Percentiles rank a stretch among this genome's conserved stretches.
Evolutionary conservation across 2,888 invertebrate species (phyloP).

Genomic region (Homarus gammarus): DNA sequence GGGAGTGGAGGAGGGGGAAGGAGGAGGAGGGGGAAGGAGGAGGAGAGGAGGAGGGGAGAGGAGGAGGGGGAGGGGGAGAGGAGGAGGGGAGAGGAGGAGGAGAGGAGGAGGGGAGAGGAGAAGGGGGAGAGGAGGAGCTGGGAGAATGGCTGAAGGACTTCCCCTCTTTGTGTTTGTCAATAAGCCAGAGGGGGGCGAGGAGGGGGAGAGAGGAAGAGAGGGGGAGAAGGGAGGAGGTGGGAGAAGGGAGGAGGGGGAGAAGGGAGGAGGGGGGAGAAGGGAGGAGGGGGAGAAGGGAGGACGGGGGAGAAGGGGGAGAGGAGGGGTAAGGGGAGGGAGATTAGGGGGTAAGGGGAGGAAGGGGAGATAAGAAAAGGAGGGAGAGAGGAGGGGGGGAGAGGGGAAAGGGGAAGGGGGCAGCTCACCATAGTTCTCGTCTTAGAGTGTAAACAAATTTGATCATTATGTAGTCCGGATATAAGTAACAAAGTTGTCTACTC

Average conservation of each 20-base stretch:
- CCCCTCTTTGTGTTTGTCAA: neutral
- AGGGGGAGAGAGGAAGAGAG: conserved; percentile 1
- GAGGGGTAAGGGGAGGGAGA: too few relatives aligned
- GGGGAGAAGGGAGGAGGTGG: conserved; percentile 5
- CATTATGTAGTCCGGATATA: too few relatives aligned
- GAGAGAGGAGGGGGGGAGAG: neutral
- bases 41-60: neutral
- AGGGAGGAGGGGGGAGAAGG: neutral
- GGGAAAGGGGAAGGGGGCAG: neutral
- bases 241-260: neutral
- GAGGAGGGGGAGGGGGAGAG: neutral
- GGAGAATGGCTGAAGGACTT: neutral
- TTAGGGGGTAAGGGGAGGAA: neutral
- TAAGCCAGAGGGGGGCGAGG: too few relatives aligned
- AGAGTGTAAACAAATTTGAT: too few relatives aligned
- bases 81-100: conserved; percentile 2
- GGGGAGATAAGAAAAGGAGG: neutral
- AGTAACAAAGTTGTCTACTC: too few relatives aligned
- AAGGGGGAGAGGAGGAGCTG: conserved; percentile 1
- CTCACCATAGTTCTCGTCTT: too few relatives aligned
- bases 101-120: conserved; percentile 7
- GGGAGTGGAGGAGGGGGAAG: conserved; percentile 10
- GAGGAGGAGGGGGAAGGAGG: conserved; percentile 2
- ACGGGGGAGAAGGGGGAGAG: neutral
- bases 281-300: neutral